Evolutionary conservation across 2,797 vertebrate genomes (phyloP).

Genomic region (Threskiornis aethiopicus): DNA sequence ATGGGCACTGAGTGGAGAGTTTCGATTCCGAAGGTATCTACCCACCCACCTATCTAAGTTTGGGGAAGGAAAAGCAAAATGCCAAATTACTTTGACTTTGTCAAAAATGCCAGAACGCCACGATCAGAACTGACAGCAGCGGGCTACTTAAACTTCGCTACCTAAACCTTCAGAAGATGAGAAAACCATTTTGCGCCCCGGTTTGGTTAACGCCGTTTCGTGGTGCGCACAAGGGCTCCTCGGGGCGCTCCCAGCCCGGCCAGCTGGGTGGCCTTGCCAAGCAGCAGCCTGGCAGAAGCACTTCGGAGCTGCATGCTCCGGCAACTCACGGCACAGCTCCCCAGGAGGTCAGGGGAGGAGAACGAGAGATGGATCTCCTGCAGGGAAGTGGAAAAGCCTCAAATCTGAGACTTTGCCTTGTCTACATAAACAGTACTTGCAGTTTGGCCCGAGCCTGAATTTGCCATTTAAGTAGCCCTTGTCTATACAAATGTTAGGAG

Average conservation of each 20-base stretch:
- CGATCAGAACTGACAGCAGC: background rate
- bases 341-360: background rate
- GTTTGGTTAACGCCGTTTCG: background rate
- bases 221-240: background rate
- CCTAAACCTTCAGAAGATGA: background rate
- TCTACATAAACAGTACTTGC: background rate
- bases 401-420: background rate
- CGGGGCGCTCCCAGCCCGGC: accelerated
- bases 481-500: background rate
- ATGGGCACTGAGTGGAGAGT: background rate
- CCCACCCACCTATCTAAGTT: background rate
- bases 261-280: background rate
- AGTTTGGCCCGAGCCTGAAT: background rate
- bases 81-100: background rate
- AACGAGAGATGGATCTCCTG: background rate
- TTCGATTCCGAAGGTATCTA: background rate
- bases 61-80: background rate
- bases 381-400: background rate
- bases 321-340: background rate
- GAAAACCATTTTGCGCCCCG: background rate
- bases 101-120: background rate
- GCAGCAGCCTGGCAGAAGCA: background rate
- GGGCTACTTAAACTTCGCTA: no score
- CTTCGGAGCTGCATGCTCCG: background rate
- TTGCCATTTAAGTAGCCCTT: conserved; percentile 26